Evolutionary conservation across 2,113 vertebrate species (phyloP).

Genomic region (Hypocryptadius cinnamomeus): DNA sequence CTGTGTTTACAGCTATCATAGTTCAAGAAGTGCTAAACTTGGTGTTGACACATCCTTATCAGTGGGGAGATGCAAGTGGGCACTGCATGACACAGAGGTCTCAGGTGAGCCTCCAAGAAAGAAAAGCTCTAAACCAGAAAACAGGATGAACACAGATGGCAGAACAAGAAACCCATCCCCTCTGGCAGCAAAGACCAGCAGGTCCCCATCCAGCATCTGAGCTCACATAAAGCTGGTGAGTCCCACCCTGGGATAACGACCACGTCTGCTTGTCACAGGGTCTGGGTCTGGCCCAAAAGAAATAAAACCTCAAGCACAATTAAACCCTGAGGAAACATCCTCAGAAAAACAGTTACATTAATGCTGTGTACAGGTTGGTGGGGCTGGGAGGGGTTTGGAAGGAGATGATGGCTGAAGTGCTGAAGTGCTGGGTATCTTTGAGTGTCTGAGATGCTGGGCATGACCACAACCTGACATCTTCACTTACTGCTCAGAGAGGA

Average conservation of each 20-base stretch:
- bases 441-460: neutral
- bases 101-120: neutral
- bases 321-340: slow-evolving; percentile 7
- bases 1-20: neutral
- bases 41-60: neutral
- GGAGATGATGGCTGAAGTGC: neutral
- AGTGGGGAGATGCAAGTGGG: neutral
- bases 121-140: neutral
- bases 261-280: neutral
- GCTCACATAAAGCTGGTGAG: neutral
- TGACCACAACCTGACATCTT: rapidly evolving
- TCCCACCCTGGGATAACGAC: neutral
- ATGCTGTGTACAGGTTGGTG: neutral
- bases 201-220: neutral
- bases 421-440: neutral
- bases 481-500: neutral
- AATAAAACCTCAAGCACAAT: slow-evolving; percentile 13
- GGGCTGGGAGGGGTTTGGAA: neutral
- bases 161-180: neutral
- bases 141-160: neutral
- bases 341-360: neutral
- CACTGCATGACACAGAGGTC: neutral
- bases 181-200: neutral
- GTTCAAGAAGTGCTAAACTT: slow-evolving; percentile 13
- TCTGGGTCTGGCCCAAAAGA: slow-evolving; percentile 12